Percentiles rank a stretch among this genome's conserved stretches.
Evolutionary conservation across 2,113 vertebrate species (phyloP).

Genomic region (Recurvirostra avosetta): DNA sequence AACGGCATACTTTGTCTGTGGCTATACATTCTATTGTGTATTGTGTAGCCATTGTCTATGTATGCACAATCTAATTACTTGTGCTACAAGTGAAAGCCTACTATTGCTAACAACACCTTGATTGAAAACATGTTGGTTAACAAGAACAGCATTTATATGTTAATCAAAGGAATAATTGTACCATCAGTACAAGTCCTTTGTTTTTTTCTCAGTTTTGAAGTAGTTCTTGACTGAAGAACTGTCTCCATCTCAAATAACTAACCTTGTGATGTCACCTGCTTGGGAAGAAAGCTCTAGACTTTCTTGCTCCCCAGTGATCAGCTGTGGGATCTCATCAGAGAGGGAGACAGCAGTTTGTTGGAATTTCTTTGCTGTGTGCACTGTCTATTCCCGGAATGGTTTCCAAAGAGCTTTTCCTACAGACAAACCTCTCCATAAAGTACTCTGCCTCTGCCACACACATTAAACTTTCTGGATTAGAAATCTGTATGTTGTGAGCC

Average conservation of each 20-base stretch:
- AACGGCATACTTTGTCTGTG: background rate
- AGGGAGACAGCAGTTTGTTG: background rate
- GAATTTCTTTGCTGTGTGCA: background rate
- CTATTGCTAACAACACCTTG: background rate
- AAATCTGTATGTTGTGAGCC: background rate
- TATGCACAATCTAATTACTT: background rate
- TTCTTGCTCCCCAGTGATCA: background rate
- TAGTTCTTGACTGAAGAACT: background rate
- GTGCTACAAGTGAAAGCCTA: background rate
- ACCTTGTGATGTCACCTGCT: background rate
- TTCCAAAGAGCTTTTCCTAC: background rate
- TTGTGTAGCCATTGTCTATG: background rate
- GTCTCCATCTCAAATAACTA: background rate
- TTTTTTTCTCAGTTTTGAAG: background rate
- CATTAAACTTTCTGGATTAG: background rate
- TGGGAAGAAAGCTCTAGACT: background rate
- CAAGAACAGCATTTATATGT: background rate
- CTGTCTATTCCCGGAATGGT: background rate
- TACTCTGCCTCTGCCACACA: background rate
- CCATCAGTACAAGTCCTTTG: background rate
- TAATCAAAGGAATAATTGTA: background rate
- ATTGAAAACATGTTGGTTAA: background rate
- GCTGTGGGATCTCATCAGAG: background rate
- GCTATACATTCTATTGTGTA: background rate
- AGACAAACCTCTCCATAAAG: background rate